Evolutionary conservation across 2,113 vertebrate species (phyloP).

Genomic region (Sula dactylatra): DNA sequence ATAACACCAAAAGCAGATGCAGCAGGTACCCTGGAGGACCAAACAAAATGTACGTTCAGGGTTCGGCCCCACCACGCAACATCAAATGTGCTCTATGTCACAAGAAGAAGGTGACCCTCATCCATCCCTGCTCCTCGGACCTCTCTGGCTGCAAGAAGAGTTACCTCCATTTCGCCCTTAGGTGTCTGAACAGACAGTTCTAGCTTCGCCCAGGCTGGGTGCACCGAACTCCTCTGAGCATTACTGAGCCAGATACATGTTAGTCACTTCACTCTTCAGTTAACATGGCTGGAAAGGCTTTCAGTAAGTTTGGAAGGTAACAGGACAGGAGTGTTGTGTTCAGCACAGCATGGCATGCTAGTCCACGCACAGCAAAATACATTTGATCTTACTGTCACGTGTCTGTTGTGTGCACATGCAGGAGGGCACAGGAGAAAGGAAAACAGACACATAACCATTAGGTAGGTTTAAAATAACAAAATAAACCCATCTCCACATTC

Average conservation of each 20-base stretch:
- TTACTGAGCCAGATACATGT: neutral
- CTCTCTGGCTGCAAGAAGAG: neutral
- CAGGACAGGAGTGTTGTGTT: neutral
- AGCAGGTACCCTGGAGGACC: neutral
- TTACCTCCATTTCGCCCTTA: neutral
- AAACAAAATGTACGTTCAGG: rapidly evolving
- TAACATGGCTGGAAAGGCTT: neutral
- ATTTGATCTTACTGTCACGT: neutral
- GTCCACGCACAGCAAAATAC: neutral
- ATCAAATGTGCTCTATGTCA: rapidly evolving
- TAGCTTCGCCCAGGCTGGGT: neutral
- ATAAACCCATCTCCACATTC: neutral
- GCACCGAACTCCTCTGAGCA: neutral
- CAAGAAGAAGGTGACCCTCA: neutral
- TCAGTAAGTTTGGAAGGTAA: neutral
- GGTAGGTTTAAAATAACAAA: neutral
- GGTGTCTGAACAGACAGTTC: neutral
- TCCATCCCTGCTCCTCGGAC: neutral
- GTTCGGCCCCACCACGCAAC: neutral
- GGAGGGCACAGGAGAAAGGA: neutral
- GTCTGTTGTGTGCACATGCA: neutral
- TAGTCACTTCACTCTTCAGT: neutral
- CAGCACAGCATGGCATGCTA: neutral
- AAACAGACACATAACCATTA: neutral
- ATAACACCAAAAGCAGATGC: neutral